A percentile compares a stretch with the other conserved stretches of the same genome.
Evolutionary conservation across 2,797 vertebrate species (phyloP).

Genomic region (Trachops cirrhosus): DNA sequence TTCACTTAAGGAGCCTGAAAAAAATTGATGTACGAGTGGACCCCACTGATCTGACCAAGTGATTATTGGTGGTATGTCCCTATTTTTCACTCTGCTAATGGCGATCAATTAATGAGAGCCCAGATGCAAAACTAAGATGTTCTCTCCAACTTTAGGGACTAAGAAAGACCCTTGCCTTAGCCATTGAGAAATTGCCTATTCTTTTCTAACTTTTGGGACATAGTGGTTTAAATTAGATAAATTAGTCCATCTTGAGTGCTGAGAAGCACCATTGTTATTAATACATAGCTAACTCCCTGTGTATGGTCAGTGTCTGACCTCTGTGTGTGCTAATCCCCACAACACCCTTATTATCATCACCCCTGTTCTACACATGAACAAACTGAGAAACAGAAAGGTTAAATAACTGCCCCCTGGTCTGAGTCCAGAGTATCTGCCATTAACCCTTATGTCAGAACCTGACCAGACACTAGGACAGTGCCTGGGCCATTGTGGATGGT

Average conservation of each 20-base stretch:
- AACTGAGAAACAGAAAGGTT: not conserved
- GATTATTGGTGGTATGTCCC: not conserved
- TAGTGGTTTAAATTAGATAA: not conserved
- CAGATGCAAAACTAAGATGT: not conserved
- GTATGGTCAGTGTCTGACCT: not conserved
- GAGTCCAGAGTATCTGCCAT: not conserved
- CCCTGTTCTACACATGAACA: not conserved
- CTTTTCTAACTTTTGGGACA: not conserved
- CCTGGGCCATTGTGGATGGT: not conserved
- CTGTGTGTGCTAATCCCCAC: not conserved
- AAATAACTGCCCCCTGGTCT: not conserved
- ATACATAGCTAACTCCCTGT: not conserved
- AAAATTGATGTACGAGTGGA: not conserved
- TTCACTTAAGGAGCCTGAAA: not conserved
- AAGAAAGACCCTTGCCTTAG: not conserved
- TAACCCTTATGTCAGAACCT: not conserved
- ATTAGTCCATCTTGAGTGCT: not conserved
- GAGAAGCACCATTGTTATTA: not conserved
- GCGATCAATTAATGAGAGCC: not conserved
- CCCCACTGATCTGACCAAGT: not conserved
- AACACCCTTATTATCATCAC: not conserved
- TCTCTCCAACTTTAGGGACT: not conserved
- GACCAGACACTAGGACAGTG: not conserved
- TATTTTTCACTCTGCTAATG: not conserved
- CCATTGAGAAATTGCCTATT: not conserved